Conservation (phyloP, 2,113 vertebrate species). For the Amphiprion ocellaris region DNA sequence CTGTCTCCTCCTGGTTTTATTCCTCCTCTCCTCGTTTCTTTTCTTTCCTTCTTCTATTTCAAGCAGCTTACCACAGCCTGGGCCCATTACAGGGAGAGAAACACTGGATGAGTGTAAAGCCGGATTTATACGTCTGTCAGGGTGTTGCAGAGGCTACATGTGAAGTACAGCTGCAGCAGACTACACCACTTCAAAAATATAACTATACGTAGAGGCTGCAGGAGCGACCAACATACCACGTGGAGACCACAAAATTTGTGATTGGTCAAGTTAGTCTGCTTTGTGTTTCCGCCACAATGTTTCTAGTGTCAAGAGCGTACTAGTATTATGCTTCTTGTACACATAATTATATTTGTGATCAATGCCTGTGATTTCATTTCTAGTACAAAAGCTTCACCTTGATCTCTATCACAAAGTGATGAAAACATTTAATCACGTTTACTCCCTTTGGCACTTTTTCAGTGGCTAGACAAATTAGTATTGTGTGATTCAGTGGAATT, state of each 20-base stretch:
- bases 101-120: constrained; percentile 30
- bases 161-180: background rate
- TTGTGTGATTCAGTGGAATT: constrained; percentile 44
- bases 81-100: constrained; percentile 42
- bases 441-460: constrained; percentile 11
- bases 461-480: constrained; percentile 10
- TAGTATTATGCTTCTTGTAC: too few relatives aligned
- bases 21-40: constrained; percentile 34
- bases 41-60: constrained; percentile 68
- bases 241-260: background rate
- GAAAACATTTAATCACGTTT: constrained; percentile 1
- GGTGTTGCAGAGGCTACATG: constrained; percentile 16
- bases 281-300: too few relatives aligned
- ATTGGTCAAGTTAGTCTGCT: background rate
- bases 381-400: background rate
- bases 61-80: constrained; percentile 49
- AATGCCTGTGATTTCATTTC: background rate
- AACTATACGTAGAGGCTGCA: background rate
- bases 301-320: too few relatives aligned
- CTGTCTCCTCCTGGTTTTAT: constrained; percentile 32
- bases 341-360: too few relatives aligned
- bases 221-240: background rate
- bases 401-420: constrained; percentile 7
- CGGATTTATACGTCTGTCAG: constrained; percentile 36
- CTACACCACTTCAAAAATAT: constrained; percentile 1